phyloP scores from a whole-genome alignment of 2,888 invertebrate genomes.

The Drosophila neonasuta region DNA sequence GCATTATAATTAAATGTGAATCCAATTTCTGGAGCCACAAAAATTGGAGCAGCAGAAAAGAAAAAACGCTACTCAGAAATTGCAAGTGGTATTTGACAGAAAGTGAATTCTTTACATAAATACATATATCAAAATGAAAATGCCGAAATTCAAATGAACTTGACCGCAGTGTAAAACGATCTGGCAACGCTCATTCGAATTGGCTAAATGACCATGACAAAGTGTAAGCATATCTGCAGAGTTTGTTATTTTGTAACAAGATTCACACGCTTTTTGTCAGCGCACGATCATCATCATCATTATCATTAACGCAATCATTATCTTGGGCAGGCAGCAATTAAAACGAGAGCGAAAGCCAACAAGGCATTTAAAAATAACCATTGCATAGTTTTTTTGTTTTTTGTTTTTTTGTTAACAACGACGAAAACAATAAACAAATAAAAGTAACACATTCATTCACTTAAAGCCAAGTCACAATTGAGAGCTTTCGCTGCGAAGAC shows the following conservation, averaged over 20 bases:
- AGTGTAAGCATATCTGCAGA: constrained; percentile 10
- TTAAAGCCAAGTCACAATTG: not conserved
- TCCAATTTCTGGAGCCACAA: constrained; percentile 47
- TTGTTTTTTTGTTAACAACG: not conserved
- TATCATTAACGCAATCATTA: constrained; percentile 38
- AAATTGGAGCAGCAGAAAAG: constrained; percentile 12
- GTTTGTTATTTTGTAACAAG: constrained; percentile 41
- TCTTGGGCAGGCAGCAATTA: constrained; percentile 59
- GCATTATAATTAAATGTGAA: constrained; percentile 59
- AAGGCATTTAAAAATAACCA: constrained; percentile 54
- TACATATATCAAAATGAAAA: not conserved
- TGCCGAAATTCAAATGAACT: constrained; percentile 26
- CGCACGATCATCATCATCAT: constrained; percentile 27
- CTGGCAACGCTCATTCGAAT: not conserved
- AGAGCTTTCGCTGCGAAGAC: constrained; percentile 36
- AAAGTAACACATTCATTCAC: constrained; percentile 20
- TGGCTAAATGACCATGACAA: constrained; percentile 34
- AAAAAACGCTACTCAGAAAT: constrained; percentile 19
- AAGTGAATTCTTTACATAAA: not conserved
- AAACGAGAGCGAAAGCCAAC: constrained; percentile 66
- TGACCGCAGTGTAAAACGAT: constrained; percentile 25
- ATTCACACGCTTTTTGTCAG: constrained; percentile 61
- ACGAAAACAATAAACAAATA: constrained; percentile 23
- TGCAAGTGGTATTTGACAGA: constrained; percentile 27
- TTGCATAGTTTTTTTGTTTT: constrained; percentile 36